These are phyloP conservation scores for Rhinoraja longicauda DNA, from an alignment of 2,797 vertebrate species.

Conservation along the genomic window DNA sequence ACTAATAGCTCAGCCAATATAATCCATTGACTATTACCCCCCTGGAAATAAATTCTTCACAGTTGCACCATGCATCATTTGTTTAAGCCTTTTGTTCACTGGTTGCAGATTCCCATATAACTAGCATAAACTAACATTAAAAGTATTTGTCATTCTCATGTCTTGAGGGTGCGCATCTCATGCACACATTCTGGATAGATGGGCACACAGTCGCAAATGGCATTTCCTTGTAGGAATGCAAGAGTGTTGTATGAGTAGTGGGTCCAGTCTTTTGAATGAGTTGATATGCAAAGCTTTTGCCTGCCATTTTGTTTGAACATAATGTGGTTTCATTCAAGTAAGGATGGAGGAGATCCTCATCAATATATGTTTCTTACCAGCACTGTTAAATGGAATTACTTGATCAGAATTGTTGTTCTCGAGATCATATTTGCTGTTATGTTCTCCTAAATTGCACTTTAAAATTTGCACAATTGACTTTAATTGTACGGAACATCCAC, in stretches of 20 bases:
- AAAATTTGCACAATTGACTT: not conserved
- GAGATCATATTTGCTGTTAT: not conserved
- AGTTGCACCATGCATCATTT: not conserved
- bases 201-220: not conserved
- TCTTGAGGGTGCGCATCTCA: too few relatives aligned
- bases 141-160: too few relatives aligned
- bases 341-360: too few relatives aligned
- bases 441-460: not conserved
- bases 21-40: not conserved
- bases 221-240: not conserved
- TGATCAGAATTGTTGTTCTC: not conserved
- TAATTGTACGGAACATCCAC: not conserved
- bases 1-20: not conserved
- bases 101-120: not conserved
- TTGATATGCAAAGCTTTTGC: not conserved
- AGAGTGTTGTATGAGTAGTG: not conserved
- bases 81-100: not conserved
- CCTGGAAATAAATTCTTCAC: not conserved
- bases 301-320: too few relatives aligned
- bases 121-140: not conserved
- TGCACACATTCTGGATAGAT: not conserved
- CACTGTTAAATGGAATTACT: not conserved
- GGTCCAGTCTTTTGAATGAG: not conserved
- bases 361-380: not conserved
- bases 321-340: not conserved